Evolutionary conservation across 2,113 vertebrate species (phyloP).

Genomic region (Willisornis vidua): DNA sequence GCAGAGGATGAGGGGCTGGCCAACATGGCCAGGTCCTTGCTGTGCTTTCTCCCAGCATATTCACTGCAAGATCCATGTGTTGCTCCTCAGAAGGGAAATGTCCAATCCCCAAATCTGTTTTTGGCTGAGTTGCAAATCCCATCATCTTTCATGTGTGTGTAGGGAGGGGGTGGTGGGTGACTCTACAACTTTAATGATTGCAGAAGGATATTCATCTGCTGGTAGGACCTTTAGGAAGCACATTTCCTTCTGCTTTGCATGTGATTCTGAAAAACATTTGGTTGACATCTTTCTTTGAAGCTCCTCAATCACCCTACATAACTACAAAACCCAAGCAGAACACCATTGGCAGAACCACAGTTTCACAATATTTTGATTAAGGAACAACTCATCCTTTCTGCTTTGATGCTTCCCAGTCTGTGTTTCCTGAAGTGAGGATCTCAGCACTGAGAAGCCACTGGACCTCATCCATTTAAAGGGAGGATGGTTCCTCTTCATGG

Average conservation of each 20-base stretch:
- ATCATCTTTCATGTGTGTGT: not conserved
- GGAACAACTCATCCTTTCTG: not conserved
- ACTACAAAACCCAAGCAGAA: not conserved
- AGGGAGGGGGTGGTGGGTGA: not conserved
- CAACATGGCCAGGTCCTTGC: rapidly evolving
- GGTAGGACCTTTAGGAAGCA: conserved; percentile 41
- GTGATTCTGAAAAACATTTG: conserved; percentile 49
- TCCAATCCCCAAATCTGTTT: not conserved
- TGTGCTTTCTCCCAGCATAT: not conserved
- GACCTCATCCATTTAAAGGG: not conserved
- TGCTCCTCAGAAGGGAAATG: not conserved
- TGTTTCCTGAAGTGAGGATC: not conserved
- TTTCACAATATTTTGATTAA: conserved; percentile 44
- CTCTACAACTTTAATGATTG: conserved; percentile 25
- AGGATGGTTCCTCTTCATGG: not conserved
- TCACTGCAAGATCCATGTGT: not conserved
- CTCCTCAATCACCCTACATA: not conserved
- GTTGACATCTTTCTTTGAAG: conserved; percentile 60
- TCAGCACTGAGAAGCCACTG: not conserved
- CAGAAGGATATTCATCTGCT: not conserved
- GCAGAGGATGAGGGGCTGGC: not conserved
- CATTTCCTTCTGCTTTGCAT: conserved; percentile 53
- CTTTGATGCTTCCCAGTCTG: conserved; percentile 4
- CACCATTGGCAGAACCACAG: not conserved
- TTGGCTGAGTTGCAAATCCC: conserved; percentile 9